Percentiles rank a stretch among this genome's conserved stretches.
Evolutionary conservation across 2,113 vertebrate genomes (phyloP).

Genomic region (Nymphicus hollandicus): DNA sequence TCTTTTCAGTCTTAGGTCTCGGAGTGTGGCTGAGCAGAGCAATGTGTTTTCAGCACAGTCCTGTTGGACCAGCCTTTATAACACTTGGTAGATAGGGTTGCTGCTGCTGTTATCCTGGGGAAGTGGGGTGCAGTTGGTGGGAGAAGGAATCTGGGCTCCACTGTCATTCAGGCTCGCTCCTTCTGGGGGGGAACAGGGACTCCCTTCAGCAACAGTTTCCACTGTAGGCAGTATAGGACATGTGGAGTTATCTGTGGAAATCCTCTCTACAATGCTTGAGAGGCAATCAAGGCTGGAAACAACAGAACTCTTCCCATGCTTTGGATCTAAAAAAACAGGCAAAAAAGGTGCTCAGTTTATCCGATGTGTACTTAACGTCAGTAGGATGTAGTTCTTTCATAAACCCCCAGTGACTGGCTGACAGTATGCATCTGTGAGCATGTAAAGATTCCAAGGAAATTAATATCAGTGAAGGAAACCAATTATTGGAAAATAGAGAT

Average conservation of each 20-base stretch:
- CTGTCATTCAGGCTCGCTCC: conserved; percentile 61
- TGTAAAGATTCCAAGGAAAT: neutral
- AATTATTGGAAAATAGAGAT: neutral
- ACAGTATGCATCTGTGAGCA: neutral
- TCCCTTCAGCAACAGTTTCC: conserved; percentile 70
- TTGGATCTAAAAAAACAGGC: conserved; percentile 70
- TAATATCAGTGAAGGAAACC: neutral
- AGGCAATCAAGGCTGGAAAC: conserved; percentile 95
- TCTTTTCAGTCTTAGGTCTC: neutral
- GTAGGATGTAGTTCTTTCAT: neutral
- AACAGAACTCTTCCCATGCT: conserved; percentile 80
- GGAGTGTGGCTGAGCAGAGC: neutral
- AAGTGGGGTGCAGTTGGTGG: conserved; percentile 69
- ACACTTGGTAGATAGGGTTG: conserved; percentile 89
- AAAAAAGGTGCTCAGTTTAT: neutral
- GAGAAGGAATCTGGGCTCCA: conserved; percentile 61
- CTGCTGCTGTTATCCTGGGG: conserved; percentile 75
- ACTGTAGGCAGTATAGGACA: conserved; percentile 72
- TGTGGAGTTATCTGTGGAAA: conserved; percentile 86
- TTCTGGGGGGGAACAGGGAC: conserved; percentile 73
- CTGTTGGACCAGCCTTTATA: conserved; percentile 72
- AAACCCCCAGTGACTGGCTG: neutral
- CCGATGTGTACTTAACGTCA: neutral
- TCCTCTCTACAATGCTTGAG: conserved; percentile 97
- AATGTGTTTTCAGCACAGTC: neutral